Base-by-base conservation (phyloP, 2,113 vertebrate genomes). In the Oreocharis arfaki region DNA sequence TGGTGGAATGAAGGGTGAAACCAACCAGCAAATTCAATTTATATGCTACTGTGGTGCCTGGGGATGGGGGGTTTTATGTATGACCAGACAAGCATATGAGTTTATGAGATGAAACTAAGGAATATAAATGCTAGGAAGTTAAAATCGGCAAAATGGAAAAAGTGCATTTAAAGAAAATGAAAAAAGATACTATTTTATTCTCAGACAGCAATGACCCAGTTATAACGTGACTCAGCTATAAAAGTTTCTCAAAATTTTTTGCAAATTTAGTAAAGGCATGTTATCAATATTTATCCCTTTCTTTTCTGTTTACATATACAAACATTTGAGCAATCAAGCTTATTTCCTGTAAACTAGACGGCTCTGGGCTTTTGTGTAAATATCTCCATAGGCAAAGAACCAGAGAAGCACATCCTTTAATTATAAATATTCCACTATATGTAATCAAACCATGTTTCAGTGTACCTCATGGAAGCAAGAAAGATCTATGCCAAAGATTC, bases 1-100 rank as follows among this genome's bases (percentile, higher is more conserved):
- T 26, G 60, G 74, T 63, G 47, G 56, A 84, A 84, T 57, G 73
- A 89, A 57, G 26, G 67, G 56, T 84, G 87, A 87, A 94, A 84
- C 44, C 76, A 91, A 86, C 50, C 90, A 93, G 74, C 47, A 95
- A 91, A 93, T 95, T 78, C 87, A 84, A 93, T 95, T 93, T 91
- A 78, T 65, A 87, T 44, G 56, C 52, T 67, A 24, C 78, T 60
- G 35, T 42, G 39, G 37, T 87, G 56, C 71, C 77, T 74, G 76
- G 44, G 89, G 71, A 93, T 28, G 81, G 69, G 56, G 42, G 67
- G 32, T 84, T 89, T 82, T 91, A 86, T 23, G 39, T 59, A 68
- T 47, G 65, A 47, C 60, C 84, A 91, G 70, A 84, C 64, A 71
- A 63, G 74, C 64, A 71, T 65, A 42, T 0, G 0, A 78, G 59